Evolutionary conservation across 53 echinoderm and acorn worm species (phyloP).

Genomic region (Crossaster papposus): DNA sequence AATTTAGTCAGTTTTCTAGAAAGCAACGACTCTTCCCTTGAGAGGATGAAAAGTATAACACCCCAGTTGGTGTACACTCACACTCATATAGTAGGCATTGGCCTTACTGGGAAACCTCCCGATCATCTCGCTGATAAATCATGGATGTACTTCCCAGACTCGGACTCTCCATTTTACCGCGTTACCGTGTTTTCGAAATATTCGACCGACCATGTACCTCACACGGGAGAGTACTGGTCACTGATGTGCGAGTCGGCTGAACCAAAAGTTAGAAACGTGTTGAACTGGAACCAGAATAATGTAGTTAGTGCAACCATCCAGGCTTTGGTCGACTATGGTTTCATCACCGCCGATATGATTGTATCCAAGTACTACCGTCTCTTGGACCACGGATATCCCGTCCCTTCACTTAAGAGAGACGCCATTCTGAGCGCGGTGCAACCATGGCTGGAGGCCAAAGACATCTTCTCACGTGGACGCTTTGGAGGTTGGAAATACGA

Average conservation of each 20-base stretch:
- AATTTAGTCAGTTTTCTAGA: background rate
- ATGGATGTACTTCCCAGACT: conserved; percentile 66
- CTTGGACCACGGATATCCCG: conserved; percentile 50
- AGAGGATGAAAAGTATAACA: background rate
- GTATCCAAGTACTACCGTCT: conserved; percentile 50
- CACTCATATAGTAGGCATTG: conserved; percentile 59
- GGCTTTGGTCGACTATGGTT: conserved; percentile 44
- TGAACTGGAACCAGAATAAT: conserved; percentile 9
- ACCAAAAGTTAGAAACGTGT: background rate
- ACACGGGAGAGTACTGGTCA: conserved; percentile 43
- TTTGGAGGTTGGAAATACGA: conserved; percentile 63
- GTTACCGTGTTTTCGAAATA: conserved; percentile 40
- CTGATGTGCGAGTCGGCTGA: conserved; percentile 63
- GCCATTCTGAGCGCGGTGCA: conserved; percentile 16
- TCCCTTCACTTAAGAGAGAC: conserved; percentile 45
- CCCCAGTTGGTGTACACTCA: conserved; percentile 50
- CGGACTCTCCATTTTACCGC: conserved; percentile 65
- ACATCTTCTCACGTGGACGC: background rate
- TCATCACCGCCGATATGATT: conserved; percentile 28
- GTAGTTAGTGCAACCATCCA: conserved; percentile 32
- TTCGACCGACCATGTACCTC: conserved; percentile 36
- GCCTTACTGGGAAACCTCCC: conserved; percentile 49
- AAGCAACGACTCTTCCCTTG: background rate
- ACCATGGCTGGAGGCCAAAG: conserved; percentile 55
- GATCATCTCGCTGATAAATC: conserved; percentile 40